phyloP scores from a whole-genome alignment of 2,797 vertebrate genomes.

The Hylomyscus alleni region DNA sequence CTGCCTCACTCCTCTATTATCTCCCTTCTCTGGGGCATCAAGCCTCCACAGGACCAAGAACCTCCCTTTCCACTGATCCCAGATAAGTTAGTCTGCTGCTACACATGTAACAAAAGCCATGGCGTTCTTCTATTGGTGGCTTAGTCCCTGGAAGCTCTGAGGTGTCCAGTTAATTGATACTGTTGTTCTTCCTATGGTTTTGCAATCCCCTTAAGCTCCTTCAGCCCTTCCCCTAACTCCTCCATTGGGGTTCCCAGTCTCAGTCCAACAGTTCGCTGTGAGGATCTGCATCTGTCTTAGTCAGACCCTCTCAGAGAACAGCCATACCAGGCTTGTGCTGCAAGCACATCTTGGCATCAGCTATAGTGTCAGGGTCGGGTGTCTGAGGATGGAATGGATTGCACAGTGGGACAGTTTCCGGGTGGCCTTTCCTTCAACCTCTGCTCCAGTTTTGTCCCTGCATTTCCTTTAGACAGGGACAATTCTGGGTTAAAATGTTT shows the following conservation, averaged over 20 bases:
- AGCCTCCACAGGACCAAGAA: neutral
- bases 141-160: neutral
- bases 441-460: neutral
- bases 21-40: neutral
- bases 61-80: neutral
- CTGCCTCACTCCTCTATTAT: neutral
- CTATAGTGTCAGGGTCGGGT: neutral
- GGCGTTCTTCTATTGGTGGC: neutral
- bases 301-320: neutral
- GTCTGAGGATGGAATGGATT: neutral
- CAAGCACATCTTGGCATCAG: neutral
- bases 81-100: neutral
- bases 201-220: neutral
- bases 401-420: neutral
- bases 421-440: neutral
- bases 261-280: neutral
- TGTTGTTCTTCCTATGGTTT: neutral
- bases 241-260: neutral
- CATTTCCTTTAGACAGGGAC: neutral
- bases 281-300: neutral
- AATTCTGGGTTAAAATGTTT: neutral
- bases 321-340: neutral
- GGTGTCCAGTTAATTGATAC: neutral
- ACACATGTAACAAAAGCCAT: neutral
- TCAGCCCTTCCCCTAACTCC: neutral